Evolutionary conservation across 2,888 invertebrate species (phyloP).

Genomic region (Seira ritae): DNA sequence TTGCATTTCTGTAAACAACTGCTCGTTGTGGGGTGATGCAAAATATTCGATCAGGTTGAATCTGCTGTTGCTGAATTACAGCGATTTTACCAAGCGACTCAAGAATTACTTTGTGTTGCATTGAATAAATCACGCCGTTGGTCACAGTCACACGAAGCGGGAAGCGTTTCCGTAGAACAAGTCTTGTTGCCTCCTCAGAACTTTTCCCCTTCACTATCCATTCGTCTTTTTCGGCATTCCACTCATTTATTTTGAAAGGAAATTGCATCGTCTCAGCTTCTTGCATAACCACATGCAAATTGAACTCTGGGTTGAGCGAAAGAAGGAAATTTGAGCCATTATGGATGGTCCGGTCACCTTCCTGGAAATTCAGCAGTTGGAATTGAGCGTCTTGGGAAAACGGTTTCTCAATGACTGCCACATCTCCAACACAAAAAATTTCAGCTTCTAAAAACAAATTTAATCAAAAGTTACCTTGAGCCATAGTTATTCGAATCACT

Average conservation of each 20-base stretch:
- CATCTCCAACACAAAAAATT: not conserved
- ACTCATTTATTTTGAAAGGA: not conserved
- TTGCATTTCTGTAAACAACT: not conserved
- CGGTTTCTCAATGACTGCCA: not conserved
- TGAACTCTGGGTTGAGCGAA: not conserved
- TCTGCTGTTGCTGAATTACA: not conserved
- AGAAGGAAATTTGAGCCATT: not conserved
- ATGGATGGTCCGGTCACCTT: not conserved
- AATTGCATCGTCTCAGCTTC: not conserved
- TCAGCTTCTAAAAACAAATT: not conserved
- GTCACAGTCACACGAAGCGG: not conserved
- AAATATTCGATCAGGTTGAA: not conserved
- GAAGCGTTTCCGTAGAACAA: not conserved
- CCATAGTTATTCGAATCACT: no score
- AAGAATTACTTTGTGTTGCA: not conserved
- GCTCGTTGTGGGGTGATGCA: not conserved
- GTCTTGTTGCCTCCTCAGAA: not conserved
- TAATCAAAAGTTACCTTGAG: not conserved
- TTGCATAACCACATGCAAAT: not conserved
- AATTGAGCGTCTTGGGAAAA: not conserved
- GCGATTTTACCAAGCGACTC: not conserved
- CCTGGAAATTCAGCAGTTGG: not conserved
- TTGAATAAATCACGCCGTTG: constrained; percentile 11
- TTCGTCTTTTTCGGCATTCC: not conserved
- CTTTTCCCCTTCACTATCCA: not conserved